phyloP scores from a whole-genome alignment of 2,113 vertebrate species.

The Nesoenas mayeri region DNA sequence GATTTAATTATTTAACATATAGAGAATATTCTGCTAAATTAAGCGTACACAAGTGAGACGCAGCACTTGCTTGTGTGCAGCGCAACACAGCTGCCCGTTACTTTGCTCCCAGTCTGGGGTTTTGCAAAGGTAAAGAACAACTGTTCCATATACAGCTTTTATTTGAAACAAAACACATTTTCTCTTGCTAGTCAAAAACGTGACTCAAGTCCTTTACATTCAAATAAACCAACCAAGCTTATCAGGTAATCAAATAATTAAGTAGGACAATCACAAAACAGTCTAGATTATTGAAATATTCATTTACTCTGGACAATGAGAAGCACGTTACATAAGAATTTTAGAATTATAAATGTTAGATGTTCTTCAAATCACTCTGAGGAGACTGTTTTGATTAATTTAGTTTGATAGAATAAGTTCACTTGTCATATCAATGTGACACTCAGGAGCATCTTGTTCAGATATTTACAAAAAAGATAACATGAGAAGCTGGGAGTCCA shows the following conservation, averaged over 20 bases:
- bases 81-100: neutral
- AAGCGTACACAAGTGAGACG: neutral
- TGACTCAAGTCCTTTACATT: neutral
- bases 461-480: neutral
- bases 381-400: neutral
- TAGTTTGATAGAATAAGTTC: neutral
- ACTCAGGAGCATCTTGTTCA: neutral
- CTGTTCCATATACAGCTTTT: neutral
- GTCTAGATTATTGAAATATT: neutral
- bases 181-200: neutral
- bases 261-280: neutral
- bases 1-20: neutral
- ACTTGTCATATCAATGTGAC: conserved; percentile 15
- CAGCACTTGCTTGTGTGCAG: neutral
- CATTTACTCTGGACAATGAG: neutral
- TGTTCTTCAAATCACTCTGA: neutral
- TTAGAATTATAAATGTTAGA: neutral
- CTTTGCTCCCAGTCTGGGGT: neutral
- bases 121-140: neutral
- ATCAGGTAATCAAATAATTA: neutral
- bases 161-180: neutral
- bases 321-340: neutral
- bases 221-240: neutral
- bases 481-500: neutral
- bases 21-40: neutral